Conservation (phyloP, 2,797 vertebrate genomes). For the Salarias fasciatus region DNA sequence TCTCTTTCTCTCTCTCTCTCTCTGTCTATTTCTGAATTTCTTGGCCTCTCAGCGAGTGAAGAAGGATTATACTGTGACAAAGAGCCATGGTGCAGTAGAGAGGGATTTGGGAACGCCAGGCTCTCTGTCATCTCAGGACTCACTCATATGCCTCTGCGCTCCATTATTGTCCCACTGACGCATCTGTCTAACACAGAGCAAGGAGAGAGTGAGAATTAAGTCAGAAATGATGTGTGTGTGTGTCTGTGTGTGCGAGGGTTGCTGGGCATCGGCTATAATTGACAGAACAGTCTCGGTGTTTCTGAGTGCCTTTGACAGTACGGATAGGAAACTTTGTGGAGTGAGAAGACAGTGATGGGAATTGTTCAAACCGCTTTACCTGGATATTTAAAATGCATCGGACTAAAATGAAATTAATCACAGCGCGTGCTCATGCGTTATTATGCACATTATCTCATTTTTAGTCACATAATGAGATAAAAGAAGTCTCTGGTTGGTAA, state of each 20-base stretch:
- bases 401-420: slow-evolving; percentile 20
- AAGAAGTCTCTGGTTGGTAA: slow-evolving; percentile 31
- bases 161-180: slow-evolving; percentile 71
- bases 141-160: slow-evolving; percentile 69
- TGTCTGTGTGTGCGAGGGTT: slow-evolving; percentile 15
- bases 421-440: slow-evolving; percentile 9
- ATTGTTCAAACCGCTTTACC: slow-evolving; percentile 3
- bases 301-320: slow-evolving; percentile 30
- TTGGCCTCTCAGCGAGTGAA: slow-evolving; percentile 55
- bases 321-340: slow-evolving; percentile 25
- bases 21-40: slow-evolving; percentile 44
- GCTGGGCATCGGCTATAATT: slow-evolving; percentile 48
- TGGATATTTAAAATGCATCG: slow-evolving; percentile 22
- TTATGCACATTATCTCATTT: not conserved
- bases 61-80: slow-evolving; percentile 75
- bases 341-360: not conserved
- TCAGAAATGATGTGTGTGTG: slow-evolving; percentile 31
- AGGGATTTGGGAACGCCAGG: slow-evolving; percentile 69
- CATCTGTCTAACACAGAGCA: slow-evolving; percentile 57
- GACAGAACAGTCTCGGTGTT: slow-evolving; percentile 43
- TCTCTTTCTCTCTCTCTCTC: slow-evolving; percentile 10
- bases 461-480: slow-evolving; percentile 26
- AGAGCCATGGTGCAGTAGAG: slow-evolving; percentile 69
- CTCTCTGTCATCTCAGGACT: slow-evolving; percentile 76
- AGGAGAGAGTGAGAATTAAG: slow-evolving; percentile 51